Evolutionary conservation across 2,113 vertebrate genomes (phyloP).

Genomic region (Phrynosoma blainvillii): DNA sequence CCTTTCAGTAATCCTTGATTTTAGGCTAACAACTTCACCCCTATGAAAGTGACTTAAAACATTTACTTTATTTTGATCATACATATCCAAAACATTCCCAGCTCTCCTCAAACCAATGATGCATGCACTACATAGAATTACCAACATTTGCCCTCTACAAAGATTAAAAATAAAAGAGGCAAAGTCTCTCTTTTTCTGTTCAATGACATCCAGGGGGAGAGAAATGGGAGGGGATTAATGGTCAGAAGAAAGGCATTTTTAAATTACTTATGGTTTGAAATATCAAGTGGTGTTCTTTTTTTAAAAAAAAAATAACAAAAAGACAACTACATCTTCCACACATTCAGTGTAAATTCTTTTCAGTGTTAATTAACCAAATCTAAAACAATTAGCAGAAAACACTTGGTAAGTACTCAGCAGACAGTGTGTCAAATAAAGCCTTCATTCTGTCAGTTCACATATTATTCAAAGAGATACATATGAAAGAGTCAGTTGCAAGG

Average conservation of each 20-base stretch:
- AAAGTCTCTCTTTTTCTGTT: background rate
- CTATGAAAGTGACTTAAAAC: too few relatives aligned
- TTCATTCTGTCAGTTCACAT: constrained; percentile 21
- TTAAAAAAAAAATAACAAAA: constrained; percentile 39
- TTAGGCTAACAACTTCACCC: too few relatives aligned
- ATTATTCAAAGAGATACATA: constrained; percentile 6
- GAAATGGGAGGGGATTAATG: background rate
- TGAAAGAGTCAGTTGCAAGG: background rate
- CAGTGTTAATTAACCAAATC: constrained; percentile 69
- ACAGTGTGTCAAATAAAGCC: constrained; percentile 53
- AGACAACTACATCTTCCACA: constrained; percentile 59
- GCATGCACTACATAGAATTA: constrained; percentile 33
- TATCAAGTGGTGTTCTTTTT: constrained; percentile 56
- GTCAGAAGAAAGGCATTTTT: background rate
- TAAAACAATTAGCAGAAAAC: constrained; percentile 64
- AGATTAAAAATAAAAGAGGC: constrained; percentile 34
- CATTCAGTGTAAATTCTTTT: constrained; percentile 44
- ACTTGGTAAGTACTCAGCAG: constrained; percentile 48
- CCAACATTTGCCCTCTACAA: constrained; percentile 36
- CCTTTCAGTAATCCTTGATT: too few relatives aligned
- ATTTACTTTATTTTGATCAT: constrained; percentile 7
- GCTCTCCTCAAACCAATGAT: constrained; percentile 4
- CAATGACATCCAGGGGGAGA: background rate
- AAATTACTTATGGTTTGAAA: constrained; percentile 54
- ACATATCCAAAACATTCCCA: background rate